Conservation (phyloP, 1,140 invertebrate genomes). For the Schlechtendalia chinensis region DNA sequence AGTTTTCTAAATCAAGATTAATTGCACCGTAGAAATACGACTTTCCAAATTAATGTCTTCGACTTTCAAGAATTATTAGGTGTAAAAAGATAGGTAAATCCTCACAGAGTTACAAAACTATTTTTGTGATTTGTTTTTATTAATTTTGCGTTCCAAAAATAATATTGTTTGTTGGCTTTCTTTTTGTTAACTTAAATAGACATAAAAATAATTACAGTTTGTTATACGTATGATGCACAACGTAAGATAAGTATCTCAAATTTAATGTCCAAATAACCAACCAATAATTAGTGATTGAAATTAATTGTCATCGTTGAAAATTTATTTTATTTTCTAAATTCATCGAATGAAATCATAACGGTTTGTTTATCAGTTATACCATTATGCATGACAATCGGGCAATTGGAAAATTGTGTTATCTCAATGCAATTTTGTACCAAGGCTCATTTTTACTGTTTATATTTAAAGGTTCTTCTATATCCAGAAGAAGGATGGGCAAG, state of each 20-base stretch:
- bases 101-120: background rate
- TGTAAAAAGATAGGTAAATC: background rate
- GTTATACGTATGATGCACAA: background rate
- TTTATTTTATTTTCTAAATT: no score
- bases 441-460: no score
- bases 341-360: no score
- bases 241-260: background rate
- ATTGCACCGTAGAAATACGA: slow-evolving; percentile 9
- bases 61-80: slow-evolving; percentile 4
- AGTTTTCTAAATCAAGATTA: slow-evolving; percentile 47
- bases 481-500: slow-evolving; percentile 84
- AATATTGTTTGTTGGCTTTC: background rate
- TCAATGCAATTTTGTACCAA: no score
- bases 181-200: background rate
- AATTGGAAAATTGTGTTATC: no score
- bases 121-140: slow-evolving; percentile 19
- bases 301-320: no score
- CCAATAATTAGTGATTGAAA: background rate
- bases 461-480: slow-evolving; percentile 72
- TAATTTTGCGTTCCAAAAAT: background rate
- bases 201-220: no score
- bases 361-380: background rate
- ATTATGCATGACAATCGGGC: background rate
- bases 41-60: slow-evolving; percentile 34
- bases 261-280: no score